Conservation (phyloP, 2,797 vertebrate species). For the Danio choprae region DNA sequence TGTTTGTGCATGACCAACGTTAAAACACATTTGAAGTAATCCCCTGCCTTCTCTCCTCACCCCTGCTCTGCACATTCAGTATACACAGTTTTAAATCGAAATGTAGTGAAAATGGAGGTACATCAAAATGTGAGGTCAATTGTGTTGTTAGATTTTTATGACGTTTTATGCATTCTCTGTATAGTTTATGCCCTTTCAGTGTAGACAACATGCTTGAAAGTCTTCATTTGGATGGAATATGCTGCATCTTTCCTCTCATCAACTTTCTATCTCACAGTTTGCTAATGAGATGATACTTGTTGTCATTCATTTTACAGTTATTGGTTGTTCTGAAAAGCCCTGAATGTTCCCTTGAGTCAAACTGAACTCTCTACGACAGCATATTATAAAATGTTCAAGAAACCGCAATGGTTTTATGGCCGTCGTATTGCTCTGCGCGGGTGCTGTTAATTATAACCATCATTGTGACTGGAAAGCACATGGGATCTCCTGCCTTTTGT, state of each 20-base stretch:
- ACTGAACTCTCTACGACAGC: slow-evolving; percentile 38
- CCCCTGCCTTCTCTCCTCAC: too few species aligned
- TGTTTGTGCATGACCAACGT: too few species aligned
- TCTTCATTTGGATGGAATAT: too few species aligned
- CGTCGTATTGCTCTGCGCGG: slow-evolving; percentile 60
- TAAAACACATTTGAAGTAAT: too few species aligned
- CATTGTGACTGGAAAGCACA: slow-evolving; percentile 72
- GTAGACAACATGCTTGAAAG: too few species aligned
- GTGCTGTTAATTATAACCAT: slow-evolving; percentile 74
- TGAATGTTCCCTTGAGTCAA: slow-evolving; percentile 36
- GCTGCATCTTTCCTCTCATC: neutral
- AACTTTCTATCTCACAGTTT: slow-evolving; percentile 5
- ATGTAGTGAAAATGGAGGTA: too few species aligned
- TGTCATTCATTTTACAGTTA: slow-evolving; percentile 11
- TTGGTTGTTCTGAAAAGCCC: neutral
- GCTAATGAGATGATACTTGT: slow-evolving; percentile 40
- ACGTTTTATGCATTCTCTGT: too few species aligned
- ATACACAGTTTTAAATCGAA: too few species aligned
- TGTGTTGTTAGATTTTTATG: too few species aligned
- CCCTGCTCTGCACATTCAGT: too few species aligned
- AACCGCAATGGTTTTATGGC: slow-evolving; percentile 63
- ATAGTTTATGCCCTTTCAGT: too few species aligned
- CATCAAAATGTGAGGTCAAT: too few species aligned
- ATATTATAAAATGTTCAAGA: slow-evolving; percentile 59
- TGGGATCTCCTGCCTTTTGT: slow-evolving; percentile 53